Percentiles rank a stretch among this genome's conserved stretches.
phyloP scores from a whole-genome alignment of 2,797 vertebrate species.

The Sebastes aleutianus region DNA sequence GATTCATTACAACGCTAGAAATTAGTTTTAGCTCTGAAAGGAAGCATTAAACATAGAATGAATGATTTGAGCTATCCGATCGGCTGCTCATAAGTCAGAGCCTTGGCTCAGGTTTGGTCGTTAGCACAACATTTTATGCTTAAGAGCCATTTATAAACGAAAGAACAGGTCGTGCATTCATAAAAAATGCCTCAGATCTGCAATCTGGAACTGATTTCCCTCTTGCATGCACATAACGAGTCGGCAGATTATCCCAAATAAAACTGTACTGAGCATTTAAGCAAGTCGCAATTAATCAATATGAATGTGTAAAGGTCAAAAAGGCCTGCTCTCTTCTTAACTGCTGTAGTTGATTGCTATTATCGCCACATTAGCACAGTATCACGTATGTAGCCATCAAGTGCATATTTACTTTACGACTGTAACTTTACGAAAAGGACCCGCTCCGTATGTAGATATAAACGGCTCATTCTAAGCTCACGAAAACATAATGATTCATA shows the following conservation, averaged over 20 bases:
- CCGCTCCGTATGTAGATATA: too few species aligned
- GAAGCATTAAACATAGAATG: constrained; percentile 19
- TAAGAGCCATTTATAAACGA: constrained; percentile 36
- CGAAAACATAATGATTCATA: too few species aligned
- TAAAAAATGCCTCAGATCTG: constrained; percentile 10
- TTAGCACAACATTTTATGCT: constrained; percentile 25
- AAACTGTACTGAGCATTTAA: constrained; percentile 13
- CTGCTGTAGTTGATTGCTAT: neutral
- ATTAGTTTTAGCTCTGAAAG: constrained; percentile 19
- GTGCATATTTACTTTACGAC: too few species aligned
- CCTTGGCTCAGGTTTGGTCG: constrained; percentile 31
- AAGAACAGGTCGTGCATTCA: constrained; percentile 12
- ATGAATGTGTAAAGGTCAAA: neutral
- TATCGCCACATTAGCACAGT: neutral
- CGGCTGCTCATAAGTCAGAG: constrained; percentile 45
- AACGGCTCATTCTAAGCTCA: too few species aligned
- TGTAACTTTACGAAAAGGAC: too few species aligned
- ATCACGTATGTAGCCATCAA: neutral
- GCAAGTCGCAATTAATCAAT: neutral
- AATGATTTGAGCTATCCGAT: constrained; percentile 11
- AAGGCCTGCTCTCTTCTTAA: neutral
- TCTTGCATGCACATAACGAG: neutral
- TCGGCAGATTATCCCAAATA: constrained; percentile 9
- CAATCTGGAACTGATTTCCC: constrained; percentile 26
- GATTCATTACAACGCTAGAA: neutral